These are phyloP conservation scores for Anseranas semipalmata DNA, from an alignment of 2,113 vertebrate genomes.

Conservation along the genomic window DNA sequence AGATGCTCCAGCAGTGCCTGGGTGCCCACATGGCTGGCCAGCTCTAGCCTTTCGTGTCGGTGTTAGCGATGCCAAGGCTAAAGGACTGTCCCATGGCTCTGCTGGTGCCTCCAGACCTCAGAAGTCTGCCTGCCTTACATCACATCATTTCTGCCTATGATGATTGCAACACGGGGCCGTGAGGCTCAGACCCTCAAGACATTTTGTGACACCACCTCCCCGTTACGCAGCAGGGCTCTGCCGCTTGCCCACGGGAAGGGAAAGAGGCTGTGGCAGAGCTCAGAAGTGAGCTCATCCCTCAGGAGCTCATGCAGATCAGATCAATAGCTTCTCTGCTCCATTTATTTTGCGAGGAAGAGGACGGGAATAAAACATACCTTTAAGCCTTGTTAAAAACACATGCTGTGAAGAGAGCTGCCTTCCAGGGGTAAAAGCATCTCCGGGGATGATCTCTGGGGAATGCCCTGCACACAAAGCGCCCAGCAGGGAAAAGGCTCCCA, in stretches of 20 bases:
- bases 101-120: neutral
- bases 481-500: neutral
- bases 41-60: neutral
- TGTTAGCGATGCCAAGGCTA: neutral
- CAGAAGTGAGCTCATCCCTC: neutral
- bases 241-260: rapidly evolving
- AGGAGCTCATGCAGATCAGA: neutral
- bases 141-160: neutral
- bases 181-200: neutral
- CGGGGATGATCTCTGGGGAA: constrained; percentile 26
- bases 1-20: neutral
- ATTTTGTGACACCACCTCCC: neutral
- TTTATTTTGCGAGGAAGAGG: constrained; percentile 3
- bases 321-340: neutral
- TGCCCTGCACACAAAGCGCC: neutral
- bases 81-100: rapidly evolving
- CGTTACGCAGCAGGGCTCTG: neutral
- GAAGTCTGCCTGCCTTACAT: neutral
- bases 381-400: constrained; percentile 41
- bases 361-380: neutral
- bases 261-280: neutral
- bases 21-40: neutral
- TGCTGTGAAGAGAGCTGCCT: neutral
- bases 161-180: neutral
- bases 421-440: neutral